Percentiles rank a stretch among this genome's conserved stretches.
Evolutionary conservation across 92 coral and sea anemone species (phyloP).

Genomic region (Paragorgia papillata): DNA sequence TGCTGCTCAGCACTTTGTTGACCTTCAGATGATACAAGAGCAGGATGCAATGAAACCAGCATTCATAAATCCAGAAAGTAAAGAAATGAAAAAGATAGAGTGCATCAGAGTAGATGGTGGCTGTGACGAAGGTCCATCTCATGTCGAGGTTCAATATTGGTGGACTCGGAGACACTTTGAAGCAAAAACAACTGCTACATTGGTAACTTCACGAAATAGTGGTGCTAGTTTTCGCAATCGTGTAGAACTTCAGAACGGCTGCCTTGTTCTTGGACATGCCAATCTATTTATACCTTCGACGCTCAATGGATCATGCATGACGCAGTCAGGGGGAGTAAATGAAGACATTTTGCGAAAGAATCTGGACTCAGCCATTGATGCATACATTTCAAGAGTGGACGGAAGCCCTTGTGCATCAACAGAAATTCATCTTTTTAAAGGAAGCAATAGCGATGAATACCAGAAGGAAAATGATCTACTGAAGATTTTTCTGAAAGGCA

Average conservation of each 20-base stretch:
- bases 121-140: no score
- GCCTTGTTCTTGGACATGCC: conserved; percentile 62
- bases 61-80: conserved; percentile 47
- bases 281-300: conserved; percentile 70
- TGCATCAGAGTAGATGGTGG: no score
- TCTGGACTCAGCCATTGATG: conserved; percentile 63
- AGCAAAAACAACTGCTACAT: conserved; percentile 23
- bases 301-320: conserved; percentile 56
- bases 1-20: conserved; percentile 41
- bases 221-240: conserved; percentile 63
- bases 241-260: conserved; percentile 69
- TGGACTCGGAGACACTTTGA: conserved; percentile 57
- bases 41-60: conserved; percentile 49
- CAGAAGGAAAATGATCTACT: conserved; percentile 47
- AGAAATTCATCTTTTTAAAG: conserved; percentile 59
- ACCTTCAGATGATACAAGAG: conserved; percentile 51
- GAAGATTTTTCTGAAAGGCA: conserved; percentile 57
- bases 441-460: conserved; percentile 30
- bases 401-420: conserved; percentile 67
- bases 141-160: no score
- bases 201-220: conserved; percentile 64
- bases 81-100: conserved; percentile 41
- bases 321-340: conserved; percentile 45
- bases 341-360: conserved; percentile 46
- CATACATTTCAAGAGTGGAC: conserved; percentile 62